A percentile compares a stretch with the other conserved stretches of the same genome.
These are phyloP conservation scores for Torymus aiolomorphi DNA, from an alignment of 2,888 invertebrate species.

Conservation along the genomic window DNA sequence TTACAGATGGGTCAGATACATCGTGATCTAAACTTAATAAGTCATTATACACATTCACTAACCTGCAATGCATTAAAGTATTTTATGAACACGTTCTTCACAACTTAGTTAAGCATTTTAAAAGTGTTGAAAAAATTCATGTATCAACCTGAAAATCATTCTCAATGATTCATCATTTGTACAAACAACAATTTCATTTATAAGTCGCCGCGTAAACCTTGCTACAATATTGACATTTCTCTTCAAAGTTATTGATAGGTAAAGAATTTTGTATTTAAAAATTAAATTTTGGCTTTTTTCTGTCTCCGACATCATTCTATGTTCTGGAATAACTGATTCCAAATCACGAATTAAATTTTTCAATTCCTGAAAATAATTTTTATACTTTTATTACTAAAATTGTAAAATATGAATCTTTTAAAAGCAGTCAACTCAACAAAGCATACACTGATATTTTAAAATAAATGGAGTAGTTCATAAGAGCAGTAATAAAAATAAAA, in stretches of 20 bases:
- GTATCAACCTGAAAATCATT: constrained; percentile 66
- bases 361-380: constrained; percentile 49
- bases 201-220: constrained; percentile 62
- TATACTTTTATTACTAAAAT: too few relatives aligned
- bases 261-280: constrained; percentile 64
- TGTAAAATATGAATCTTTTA: too few relatives aligned
- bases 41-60: constrained; percentile 81
- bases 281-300: constrained; percentile 59
- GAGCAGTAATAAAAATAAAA: too few relatives aligned
- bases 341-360: constrained; percentile 56
- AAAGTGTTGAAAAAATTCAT: too few relatives aligned
- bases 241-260: constrained; percentile 61
- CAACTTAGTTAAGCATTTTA: too few relatives aligned
- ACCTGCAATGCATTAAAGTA: constrained; percentile 75
- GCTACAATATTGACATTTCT: constrained; percentile 64
- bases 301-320: constrained; percentile 56
- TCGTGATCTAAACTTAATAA: constrained; percentile 80
- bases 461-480: too few relatives aligned
- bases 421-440: too few relatives aligned
- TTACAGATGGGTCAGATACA: constrained; percentile 78
- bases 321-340: constrained; percentile 59
- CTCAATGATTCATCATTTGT: constrained; percentile 62
- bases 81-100: not conserved
- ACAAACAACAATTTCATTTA: constrained; percentile 63
- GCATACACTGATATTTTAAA: too few relatives aligned